Evolutionary conservation across 2,113 vertebrate species (phyloP).

Genomic region (Chauna torquata): DNA sequence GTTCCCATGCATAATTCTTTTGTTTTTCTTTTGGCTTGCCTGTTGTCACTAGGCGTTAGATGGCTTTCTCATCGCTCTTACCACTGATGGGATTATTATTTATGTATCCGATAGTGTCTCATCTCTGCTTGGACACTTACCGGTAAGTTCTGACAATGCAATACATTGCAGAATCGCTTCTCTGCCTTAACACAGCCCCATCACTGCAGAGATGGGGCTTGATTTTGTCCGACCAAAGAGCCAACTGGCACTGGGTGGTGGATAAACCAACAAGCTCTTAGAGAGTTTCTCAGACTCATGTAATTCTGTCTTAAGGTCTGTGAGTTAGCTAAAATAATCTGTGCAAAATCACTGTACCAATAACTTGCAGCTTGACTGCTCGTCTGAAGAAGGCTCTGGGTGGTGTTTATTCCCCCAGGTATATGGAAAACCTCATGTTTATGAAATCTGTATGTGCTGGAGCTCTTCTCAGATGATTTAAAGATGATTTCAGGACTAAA

Average conservation of each 20-base stretch:
- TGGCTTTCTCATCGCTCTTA: conserved; percentile 90
- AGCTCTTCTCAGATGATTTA: neutral
- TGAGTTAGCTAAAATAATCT: neutral
- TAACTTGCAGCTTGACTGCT: neutral
- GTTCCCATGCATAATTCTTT: neutral
- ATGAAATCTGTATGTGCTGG: neutral
- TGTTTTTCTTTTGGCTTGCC: neutral
- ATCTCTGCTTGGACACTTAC: conserved; percentile 89
- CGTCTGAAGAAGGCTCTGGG: neutral
- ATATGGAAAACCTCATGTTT: neutral
- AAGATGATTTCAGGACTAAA: neutral
- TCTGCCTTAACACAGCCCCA: neutral
- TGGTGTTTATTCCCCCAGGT: neutral
- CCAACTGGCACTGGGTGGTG: neutral
- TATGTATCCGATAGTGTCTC: conserved; percentile 89
- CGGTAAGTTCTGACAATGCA: conserved; percentile 82
- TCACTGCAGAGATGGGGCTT: neutral
- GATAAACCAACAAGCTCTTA: neutral
- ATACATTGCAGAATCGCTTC: neutral
- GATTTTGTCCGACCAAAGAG: neutral
- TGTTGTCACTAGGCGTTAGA: conserved; percentile 84
- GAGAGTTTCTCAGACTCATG: neutral
- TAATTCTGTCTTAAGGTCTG: neutral
- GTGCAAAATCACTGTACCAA: neutral
- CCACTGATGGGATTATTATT: conserved; percentile 90